Conservation (phyloP, 2,888 invertebrate genomes). For the Heteromurus nitidus region DNA sequence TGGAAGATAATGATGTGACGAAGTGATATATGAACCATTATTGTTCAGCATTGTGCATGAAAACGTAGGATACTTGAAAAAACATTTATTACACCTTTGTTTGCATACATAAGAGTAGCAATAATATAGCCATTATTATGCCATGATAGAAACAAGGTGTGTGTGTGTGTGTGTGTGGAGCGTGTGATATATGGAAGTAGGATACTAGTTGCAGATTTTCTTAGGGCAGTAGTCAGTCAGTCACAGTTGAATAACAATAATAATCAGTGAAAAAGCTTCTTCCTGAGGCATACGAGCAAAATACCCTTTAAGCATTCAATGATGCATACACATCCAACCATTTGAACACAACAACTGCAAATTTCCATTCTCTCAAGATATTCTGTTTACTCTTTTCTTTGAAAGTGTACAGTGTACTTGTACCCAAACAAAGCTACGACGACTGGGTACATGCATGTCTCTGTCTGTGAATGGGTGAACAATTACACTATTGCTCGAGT, state of each 20-base stretch:
- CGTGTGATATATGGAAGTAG: conserved; percentile 45
- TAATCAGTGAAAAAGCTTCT: conserved; percentile 50
- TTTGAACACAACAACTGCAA: too few relatives aligned
- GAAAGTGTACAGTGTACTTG: too few relatives aligned
- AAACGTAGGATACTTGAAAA: background rate
- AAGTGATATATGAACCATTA: conserved; percentile 31
- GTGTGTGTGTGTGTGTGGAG: background rate
- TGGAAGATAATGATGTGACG: conserved; percentile 50
- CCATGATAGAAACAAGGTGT: background rate
- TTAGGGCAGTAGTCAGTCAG: conserved; percentile 25
- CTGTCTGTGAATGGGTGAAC: too few relatives aligned
- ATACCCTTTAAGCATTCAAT: background rate
- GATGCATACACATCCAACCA: conserved; percentile 6
- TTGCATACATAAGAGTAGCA: background rate
- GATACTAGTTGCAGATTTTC: conserved; percentile 23
- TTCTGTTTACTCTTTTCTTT: too few relatives aligned
- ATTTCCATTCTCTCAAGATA: too few relatives aligned
- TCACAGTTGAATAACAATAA: conserved; percentile 39
- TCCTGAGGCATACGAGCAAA: conserved; percentile 49
- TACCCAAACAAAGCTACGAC: too few relatives aligned
- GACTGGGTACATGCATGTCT: too few relatives aligned
- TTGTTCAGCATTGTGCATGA: background rate
- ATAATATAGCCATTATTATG: background rate
- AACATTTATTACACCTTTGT: background rate
- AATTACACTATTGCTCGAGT: too few relatives aligned